Percentiles rank a stretch among this genome's conserved stretches.
Evolutionary conservation across 2,797 vertebrate genomes (phyloP).

Genomic region (Phaenicophaeus curvirostris): DNA sequence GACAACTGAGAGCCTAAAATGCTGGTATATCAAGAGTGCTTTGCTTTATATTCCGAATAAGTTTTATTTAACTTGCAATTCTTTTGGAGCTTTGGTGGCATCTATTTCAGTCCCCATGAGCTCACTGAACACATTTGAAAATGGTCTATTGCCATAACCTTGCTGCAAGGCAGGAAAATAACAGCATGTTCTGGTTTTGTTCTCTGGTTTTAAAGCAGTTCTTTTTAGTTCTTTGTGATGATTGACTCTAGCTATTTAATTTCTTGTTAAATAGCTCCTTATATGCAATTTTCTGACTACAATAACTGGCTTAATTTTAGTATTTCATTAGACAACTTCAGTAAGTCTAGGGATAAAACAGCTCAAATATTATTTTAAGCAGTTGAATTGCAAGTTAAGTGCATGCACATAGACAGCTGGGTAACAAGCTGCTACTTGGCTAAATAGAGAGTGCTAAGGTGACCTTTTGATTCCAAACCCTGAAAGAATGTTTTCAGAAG

Average conservation of each 20-base stretch:
- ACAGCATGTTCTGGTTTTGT: background rate
- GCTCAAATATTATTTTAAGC: background rate
- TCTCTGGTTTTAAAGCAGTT: background rate
- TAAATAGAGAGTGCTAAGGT: background rate
- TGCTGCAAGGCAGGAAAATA: background rate
- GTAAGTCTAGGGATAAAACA: background rate
- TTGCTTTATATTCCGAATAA: background rate
- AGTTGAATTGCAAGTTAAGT: background rate
- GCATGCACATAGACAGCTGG: background rate
- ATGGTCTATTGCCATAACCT: background rate
- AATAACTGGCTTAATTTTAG: background rate
- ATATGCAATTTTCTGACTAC: background rate
- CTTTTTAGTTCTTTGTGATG: background rate
- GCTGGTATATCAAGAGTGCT: background rate
- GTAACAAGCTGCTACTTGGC: background rate
- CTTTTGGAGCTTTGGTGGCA: background rate
- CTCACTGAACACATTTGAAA: background rate
- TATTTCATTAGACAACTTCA: background rate
- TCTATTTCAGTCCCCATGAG: background rate
- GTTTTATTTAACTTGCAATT: background rate
- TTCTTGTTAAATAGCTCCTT: background rate
- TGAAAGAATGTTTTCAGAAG: background rate
- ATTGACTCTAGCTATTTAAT: background rate
- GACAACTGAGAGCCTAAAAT: background rate
- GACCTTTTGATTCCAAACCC: background rate